phyloP scores from a whole-genome alignment of 1,140 invertebrate genomes.

The Hypsibius dujardini region DNA sequence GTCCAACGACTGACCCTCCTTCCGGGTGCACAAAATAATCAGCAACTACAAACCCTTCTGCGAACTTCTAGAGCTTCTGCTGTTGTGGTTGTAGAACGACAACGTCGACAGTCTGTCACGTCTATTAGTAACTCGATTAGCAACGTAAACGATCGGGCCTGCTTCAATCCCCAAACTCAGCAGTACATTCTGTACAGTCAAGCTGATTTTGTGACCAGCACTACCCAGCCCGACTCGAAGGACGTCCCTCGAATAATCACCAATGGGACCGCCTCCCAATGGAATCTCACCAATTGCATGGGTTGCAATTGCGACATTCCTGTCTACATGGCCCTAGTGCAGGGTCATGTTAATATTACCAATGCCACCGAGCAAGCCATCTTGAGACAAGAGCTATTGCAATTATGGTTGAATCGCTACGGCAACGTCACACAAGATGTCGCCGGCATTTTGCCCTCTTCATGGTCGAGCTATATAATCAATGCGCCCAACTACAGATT shows the following conservation, averaged over 20 bases:
- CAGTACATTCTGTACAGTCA: no score
- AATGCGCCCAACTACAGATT: not conserved
- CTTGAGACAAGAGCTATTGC: not conserved
- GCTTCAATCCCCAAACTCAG: no score
- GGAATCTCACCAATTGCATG: not conserved
- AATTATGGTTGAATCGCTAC: not conserved
- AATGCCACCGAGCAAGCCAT: not conserved
- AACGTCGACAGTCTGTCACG: not conserved
- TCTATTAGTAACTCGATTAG: no score
- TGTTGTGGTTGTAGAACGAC: no score
- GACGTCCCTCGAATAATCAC: not conserved
- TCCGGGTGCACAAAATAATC: no score
- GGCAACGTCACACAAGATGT: not conserved
- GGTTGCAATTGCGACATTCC: constrained; percentile 2
- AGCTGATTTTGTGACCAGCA: no score
- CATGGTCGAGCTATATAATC: not conserved
- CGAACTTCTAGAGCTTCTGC: no score
- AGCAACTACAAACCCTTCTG: no score
- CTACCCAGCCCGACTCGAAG: not conserved
- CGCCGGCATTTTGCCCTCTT: not conserved
- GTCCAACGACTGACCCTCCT: not conserved
- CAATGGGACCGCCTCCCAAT: not conserved
- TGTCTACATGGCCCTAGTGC: not conserved
- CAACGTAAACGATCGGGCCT: no score
- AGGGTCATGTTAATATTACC: not conserved